Percentiles rank a stretch among this genome's conserved stretches.
Conservation (phyloP, 2,113 vertebrate species). For the Osmerus eperlanus region DNA sequence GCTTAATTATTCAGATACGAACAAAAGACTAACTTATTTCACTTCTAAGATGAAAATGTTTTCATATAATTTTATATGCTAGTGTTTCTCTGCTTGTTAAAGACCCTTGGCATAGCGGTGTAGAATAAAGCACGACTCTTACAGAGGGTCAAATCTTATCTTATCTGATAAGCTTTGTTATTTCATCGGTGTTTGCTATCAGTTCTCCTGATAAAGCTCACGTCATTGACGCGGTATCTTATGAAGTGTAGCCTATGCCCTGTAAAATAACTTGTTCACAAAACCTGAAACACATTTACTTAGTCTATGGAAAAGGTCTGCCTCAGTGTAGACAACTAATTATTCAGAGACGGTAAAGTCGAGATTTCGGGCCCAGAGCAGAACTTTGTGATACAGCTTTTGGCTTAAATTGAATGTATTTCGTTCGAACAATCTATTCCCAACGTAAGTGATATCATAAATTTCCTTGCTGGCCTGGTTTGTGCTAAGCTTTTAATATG, state of each 20-base stretch:
- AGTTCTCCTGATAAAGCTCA: constrained; percentile 17
- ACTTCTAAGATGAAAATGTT: too few species aligned
- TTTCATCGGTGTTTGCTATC: constrained; percentile 1
- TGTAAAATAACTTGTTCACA: background rate
- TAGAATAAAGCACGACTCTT: background rate
- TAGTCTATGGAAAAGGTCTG: background rate
- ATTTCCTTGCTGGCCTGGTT: constrained; percentile 54
- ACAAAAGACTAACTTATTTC: too few species aligned
- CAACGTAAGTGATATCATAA: constrained; percentile 58
- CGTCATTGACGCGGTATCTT: background rate
- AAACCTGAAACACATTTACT: background rate
- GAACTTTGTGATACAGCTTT: background rate
- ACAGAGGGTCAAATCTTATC: background rate
- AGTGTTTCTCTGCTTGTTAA: background rate
- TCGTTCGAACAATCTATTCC: constrained; percentile 57
- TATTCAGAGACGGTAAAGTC: background rate
- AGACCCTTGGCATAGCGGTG: background rate
- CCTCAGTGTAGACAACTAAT: background rate
- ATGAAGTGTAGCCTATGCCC: background rate
- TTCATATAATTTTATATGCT: too few species aligned
- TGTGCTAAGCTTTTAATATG: constrained; percentile 56
- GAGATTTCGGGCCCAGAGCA: background rate
- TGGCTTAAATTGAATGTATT: constrained; percentile 52
- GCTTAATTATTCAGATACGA: too few species aligned
- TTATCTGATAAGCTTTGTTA: constrained; percentile 30